These are phyloP conservation scores for Parnassius smintheus DNA, from an alignment of 2,888 invertebrate genomes.

Conservation along the genomic window DNA sequence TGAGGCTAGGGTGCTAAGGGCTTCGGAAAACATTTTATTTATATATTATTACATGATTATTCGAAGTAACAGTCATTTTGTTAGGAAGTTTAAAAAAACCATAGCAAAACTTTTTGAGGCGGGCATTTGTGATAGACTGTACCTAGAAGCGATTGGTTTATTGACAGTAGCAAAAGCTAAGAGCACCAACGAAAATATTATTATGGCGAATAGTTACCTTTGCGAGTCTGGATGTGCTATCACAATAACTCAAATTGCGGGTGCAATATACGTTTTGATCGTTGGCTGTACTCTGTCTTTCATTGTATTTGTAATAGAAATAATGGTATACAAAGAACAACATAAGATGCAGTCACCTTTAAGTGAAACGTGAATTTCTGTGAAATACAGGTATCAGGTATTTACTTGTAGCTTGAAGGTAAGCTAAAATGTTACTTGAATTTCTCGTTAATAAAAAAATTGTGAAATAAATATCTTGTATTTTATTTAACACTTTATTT, in stretches of 20 bases:
- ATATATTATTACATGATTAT: constrained; percentile 63
- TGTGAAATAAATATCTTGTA: too few species aligned
- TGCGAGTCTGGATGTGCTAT: constrained; percentile 60
- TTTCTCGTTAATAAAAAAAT: too few species aligned
- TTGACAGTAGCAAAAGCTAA: constrained; percentile 46
- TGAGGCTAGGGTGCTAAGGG: constrained; percentile 53
- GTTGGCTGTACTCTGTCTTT: constrained; percentile 50
- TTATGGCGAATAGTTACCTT: constrained; percentile 53
- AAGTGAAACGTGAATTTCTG: not conserved
- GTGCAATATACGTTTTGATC: constrained; percentile 54
- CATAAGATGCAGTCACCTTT: not conserved
- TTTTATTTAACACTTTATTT: too few species aligned
- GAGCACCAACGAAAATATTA: constrained; percentile 47
- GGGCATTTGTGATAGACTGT: constrained; percentile 58
- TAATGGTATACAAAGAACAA: constrained; percentile 13
- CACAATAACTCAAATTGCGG: constrained; percentile 48
- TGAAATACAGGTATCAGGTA: too few species aligned
- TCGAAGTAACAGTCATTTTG: constrained; percentile 45
- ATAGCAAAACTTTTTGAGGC: constrained; percentile 53
- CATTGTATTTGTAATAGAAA: constrained; percentile 49
- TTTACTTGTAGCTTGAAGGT: too few species aligned
- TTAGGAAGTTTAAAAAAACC: constrained; percentile 40
- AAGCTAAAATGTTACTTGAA: too few species aligned
- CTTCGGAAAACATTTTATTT: constrained; percentile 49
- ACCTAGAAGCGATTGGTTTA: constrained; percentile 54